Evolutionary conservation across 2,113 vertebrate genomes (phyloP).

Genomic region (Hemichromis elongatus): DNA sequence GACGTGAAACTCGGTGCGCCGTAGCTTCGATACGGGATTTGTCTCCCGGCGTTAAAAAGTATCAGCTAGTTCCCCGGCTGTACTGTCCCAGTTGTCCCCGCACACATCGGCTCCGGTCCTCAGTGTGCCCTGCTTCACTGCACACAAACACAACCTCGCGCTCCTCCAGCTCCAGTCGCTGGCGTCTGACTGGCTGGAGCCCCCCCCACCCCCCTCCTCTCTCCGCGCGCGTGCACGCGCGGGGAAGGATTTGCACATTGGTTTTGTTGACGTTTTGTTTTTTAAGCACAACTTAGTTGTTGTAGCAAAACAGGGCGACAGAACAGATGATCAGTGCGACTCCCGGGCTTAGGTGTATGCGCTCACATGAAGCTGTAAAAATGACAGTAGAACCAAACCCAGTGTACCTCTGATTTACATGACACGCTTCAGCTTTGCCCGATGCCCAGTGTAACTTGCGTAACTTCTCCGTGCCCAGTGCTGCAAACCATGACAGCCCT

Average conservation of each 20-base stretch:
- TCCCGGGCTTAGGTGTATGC: not conserved
- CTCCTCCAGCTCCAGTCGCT: not conserved
- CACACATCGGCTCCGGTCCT: not conserved
- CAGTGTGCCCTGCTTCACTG: not conserved
- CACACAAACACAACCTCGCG: not conserved
- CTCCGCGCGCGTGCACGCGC: not conserved
- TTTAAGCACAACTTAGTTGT: not conserved
- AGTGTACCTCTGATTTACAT: not conserved
- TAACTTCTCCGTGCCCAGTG: not conserved
- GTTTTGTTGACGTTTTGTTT: not conserved
- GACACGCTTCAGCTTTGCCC: not conserved
- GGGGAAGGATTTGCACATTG: not conserved
- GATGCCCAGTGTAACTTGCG: not conserved
- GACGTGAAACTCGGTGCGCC: not conserved
- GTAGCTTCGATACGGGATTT: not conserved
- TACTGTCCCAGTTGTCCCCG: not conserved
- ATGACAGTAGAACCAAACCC: not conserved
- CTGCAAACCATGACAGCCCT: not conserved
- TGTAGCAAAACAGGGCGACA: not conserved
- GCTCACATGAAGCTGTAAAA: not conserved
- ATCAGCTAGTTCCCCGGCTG: not conserved
- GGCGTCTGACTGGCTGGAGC: constrained; percentile 3
- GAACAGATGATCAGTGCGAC: not conserved
- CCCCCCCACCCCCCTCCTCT: not conserved
- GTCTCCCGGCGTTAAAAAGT: not conserved